These are phyloP conservation scores for Sarcophaga subvicina DNA, from an alignment of 2,888 invertebrate species.

Conservation along the genomic window DNA sequence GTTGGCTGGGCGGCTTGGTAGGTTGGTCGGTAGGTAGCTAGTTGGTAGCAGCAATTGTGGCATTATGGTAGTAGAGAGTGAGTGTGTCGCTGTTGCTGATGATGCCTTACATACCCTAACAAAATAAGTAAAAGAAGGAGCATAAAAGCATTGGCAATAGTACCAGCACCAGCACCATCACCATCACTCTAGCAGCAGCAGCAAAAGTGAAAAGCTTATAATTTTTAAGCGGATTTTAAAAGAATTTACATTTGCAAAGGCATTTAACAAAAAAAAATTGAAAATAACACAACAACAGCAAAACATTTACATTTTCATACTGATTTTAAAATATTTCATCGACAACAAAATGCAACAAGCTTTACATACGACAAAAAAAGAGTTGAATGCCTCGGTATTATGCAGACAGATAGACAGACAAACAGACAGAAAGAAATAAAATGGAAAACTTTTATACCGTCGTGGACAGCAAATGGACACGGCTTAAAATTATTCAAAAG, in stretches of 20 bases:
- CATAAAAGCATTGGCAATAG: too few relatives aligned
- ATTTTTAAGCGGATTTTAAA: slow-evolving; percentile 68
- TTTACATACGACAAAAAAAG: slow-evolving; percentile 8
- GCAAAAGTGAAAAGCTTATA: slow-evolving; percentile 65
- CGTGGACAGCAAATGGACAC: slow-evolving; percentile 8
- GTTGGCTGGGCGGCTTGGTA: slow-evolving; percentile 27
- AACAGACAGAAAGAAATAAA: background rate
- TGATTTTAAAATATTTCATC: background rate
- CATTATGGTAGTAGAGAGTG: background rate
- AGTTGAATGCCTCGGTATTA: background rate
- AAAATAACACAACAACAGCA: slow-evolving; percentile 29
- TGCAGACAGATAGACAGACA: background rate
- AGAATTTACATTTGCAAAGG: slow-evolving; percentile 66
- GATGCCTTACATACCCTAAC: background rate
- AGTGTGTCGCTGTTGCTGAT: background rate
- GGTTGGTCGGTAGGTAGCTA: background rate
- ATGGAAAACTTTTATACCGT: slow-evolving; percentile 6
- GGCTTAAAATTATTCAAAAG: slow-evolving; percentile 39
- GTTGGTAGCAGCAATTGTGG: background rate
- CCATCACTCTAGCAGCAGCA: slow-evolving; percentile 26
- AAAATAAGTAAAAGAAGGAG: too few relatives aligned
- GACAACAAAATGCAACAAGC: slow-evolving; percentile 43
- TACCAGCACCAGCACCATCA: background rate
- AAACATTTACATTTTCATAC: slow-evolving; percentile 4
- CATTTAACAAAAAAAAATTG: slow-evolving; percentile 48